Percentiles rank a stretch among this genome's conserved stretches.
Evolutionary conservation across 2,113 vertebrate species (phyloP).

Genomic region (Oryzias melastigma): DNA sequence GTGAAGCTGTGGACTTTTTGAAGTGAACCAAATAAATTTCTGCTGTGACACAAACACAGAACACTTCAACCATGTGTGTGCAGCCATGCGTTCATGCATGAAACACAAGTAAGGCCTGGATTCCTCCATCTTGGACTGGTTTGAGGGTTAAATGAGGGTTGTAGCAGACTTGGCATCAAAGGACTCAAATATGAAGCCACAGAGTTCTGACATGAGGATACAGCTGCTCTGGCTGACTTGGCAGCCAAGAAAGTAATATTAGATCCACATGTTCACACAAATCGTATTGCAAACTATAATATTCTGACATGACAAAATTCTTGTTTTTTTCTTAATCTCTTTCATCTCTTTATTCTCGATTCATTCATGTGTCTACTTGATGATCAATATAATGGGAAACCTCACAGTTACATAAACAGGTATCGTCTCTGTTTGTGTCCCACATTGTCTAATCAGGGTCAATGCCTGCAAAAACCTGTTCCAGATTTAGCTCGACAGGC

Average conservation of each 20-base stretch:
- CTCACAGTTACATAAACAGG: background rate
- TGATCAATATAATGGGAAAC: background rate
- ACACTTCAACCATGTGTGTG: too few species aligned
- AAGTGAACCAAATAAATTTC: background rate
- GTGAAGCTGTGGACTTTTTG: background rate
- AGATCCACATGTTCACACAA: slow-evolving; percentile 39
- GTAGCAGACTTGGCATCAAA: slow-evolving; percentile 40
- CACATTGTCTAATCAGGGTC: slow-evolving; percentile 1
- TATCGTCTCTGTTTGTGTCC: background rate
- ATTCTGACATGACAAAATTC: slow-evolving; percentile 6
- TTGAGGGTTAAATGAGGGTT: slow-evolving; percentile 17
- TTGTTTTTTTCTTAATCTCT: slow-evolving; percentile 10
- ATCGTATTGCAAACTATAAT: slow-evolving; percentile 11
- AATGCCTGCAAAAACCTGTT: slow-evolving; percentile 1
- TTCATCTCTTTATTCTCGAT: background rate
- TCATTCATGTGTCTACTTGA: background rate
- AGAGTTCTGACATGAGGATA: slow-evolving; percentile 25
- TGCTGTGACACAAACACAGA: background rate
- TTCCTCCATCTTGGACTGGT: slow-evolving; percentile 7
- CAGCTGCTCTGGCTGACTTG: slow-evolving; percentile 16
- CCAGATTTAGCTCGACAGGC: background rate
- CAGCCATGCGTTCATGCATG: background rate
- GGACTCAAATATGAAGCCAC: slow-evolving; percentile 18
- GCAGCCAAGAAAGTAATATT: slow-evolving; percentile 17
- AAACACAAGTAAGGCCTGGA: background rate